phyloP scores from a whole-genome alignment of 2,113 vertebrate species.

The Lamprologus callipterus region DNA sequence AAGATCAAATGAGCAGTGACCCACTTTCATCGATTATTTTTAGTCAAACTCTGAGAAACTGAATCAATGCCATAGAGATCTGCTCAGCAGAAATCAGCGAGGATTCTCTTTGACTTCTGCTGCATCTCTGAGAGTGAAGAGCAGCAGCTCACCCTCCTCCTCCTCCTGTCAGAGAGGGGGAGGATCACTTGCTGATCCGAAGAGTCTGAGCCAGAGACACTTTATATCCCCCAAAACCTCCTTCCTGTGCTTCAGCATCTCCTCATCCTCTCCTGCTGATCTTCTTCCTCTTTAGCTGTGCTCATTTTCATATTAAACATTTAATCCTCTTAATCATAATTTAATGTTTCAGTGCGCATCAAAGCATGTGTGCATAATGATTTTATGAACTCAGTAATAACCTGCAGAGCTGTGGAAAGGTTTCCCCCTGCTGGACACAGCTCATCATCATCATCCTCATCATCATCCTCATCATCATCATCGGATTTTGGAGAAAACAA shows the following conservation, averaged over 20 bases:
- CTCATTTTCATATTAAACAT: not conserved
- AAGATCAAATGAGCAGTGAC: not conserved
- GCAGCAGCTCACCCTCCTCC: not conserved
- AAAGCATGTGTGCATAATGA: not conserved
- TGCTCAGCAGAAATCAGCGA: not conserved
- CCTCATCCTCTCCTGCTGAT: not conserved
- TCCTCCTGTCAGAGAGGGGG: conserved; percentile 10
- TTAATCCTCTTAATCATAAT: not conserved
- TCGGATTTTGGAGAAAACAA: not conserved
- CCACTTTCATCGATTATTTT: not conserved
- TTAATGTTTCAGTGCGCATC: not conserved
- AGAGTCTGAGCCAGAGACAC: not conserved
- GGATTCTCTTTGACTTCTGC: not conserved
- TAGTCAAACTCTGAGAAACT: not conserved
- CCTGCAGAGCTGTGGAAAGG: not conserved
- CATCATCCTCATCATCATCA: not conserved
- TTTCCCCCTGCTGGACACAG: not conserved
- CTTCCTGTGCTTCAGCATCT: not conserved
- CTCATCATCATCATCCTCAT: not conserved
- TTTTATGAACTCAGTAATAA: not conserved
- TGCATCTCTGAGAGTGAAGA: conserved; percentile 3
- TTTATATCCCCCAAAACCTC: not conserved
- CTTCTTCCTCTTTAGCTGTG: not conserved
- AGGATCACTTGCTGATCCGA: conserved; percentile 6
- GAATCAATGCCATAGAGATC: not conserved